A percentile compares a stretch with the other conserved stretches of the same genome.
phyloP scores from a whole-genome alignment of 2,888 invertebrate species.

The Ceraclea dissimilis region DNA sequence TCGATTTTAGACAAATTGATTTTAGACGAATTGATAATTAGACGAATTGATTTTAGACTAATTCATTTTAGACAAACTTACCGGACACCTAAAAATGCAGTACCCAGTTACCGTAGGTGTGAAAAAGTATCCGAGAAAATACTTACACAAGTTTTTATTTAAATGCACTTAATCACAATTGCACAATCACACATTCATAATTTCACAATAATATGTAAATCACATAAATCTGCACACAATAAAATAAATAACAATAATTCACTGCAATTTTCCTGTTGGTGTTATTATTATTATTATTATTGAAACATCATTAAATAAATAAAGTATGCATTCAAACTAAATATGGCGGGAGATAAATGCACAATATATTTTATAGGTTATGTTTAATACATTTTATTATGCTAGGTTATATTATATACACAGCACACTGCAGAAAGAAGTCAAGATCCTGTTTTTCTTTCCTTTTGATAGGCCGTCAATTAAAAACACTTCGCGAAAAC shows the following conservation, averaged over 20 bases:
- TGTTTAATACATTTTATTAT: background rate
- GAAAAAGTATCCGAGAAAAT: background rate
- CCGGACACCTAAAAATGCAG: no score
- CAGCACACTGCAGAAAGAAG: background rate
- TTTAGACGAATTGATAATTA: no score
- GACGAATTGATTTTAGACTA: no score
- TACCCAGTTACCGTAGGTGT: no score
- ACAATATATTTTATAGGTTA: background rate
- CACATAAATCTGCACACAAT: background rate
- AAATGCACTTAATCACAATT: no score
- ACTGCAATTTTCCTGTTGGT: no score
- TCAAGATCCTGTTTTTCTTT: conserved; percentile 7
- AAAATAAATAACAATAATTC: background rate
- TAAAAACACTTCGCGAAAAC: conserved; percentile 8
- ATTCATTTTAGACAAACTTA: no score
- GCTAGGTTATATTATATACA: conserved; percentile 5
- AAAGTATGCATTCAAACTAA: background rate
- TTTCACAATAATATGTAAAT: no score
- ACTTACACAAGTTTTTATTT: no score
- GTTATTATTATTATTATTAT: no score
- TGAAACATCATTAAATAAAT: background rate
- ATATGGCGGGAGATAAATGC: background rate
- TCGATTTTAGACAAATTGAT: no score
- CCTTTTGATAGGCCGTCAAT: conserved; percentile 10
- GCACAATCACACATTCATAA: background rate